Conservation (phyloP, 1,140 invertebrate species). For the Solenopsis invicta region DNA sequence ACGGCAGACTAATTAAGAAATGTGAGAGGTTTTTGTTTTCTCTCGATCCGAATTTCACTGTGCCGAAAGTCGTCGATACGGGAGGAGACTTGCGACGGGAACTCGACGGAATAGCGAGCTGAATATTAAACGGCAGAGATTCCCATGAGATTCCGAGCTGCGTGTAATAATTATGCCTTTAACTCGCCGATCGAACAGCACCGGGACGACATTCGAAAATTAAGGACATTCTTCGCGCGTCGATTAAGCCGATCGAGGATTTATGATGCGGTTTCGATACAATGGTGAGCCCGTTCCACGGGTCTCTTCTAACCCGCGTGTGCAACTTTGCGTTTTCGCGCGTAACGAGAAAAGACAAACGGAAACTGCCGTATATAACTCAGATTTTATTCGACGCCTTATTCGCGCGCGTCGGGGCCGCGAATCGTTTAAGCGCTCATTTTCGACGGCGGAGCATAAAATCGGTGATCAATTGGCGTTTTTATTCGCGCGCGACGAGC, state of each 20-base stretch:
- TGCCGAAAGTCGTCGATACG: background rate
- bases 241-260: constrained; percentile 33
- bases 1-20: constrained; percentile 9
- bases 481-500: constrained; percentile 60
- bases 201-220: constrained; percentile 53
- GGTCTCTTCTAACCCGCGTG: background rate
- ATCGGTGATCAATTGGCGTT: constrained; percentile 71
- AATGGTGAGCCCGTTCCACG: background rate
- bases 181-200: constrained; percentile 35
- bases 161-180: constrained; percentile 67
- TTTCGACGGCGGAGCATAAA: constrained; percentile 61
- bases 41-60: background rate
- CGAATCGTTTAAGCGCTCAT: constrained; percentile 8
- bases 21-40: background rate
- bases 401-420: background rate
- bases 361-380: constrained; percentile 51
- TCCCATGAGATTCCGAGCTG: constrained; percentile 27
- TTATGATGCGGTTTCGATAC: constrained; percentile 51
- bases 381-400: constrained; percentile 67
- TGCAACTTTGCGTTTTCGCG: background rate
- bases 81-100: background rate
- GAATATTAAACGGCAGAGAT: constrained; percentile 15
- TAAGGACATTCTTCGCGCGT: constrained; percentile 15
- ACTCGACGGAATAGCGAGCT: background rate
- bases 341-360: background rate